Base-by-base conservation (phyloP, 2,113 vertebrate genomes). In the Mus spicilegus region DNA sequence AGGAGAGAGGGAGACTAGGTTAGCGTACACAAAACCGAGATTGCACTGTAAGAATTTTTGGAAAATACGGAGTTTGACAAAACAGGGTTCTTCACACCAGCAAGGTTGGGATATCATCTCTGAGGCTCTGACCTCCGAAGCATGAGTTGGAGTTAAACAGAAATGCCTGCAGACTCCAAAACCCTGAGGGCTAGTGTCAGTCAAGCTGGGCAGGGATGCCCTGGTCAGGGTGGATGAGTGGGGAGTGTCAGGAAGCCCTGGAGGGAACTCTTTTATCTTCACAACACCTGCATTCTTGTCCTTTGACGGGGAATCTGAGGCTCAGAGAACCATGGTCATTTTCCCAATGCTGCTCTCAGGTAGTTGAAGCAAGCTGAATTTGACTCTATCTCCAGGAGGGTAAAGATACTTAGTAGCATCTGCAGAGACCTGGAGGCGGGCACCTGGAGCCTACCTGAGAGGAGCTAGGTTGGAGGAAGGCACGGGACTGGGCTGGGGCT, bases 391-490 rank as follows among this genome's bases (percentile, higher is more conserved):
- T 69, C 28, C 49, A 5, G 72, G 5, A 78, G 46, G 7, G 3
- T 86, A 33, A 26, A 61, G 67, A 61, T 0, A 1, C 36, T 16
- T 0, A 7, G 13, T 61, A 61, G 17, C 22, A 3, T 4, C 17
- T 58, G 0, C 0, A 2, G 86, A 42, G 56, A 2, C 16, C 0
- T 0, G 51, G 12, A 63, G 46, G 36, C 76, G 11, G 69, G 51
- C 46, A 0, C 63, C 30, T 17, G 4, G 24, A n/a, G 7, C 51
- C 42, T 19, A 3, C 42, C 2, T 6, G 54, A 28, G 17, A 19
- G 24, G 54, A 75, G 4, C 14, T 51, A 9, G 9, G 81, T 26
- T 5, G 2, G 58, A 13, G 20, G 30, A 30, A 3, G 26, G 19
- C 0, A 2, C 54, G 3, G 86, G 72, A 30, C 51, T 28, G 39